A percentile compares a stretch with the other conserved stretches of the same genome.
Evolutionary conservation across 2,888 invertebrate genomes (phyloP).

Genomic region (Drosophila yooni): DNA sequence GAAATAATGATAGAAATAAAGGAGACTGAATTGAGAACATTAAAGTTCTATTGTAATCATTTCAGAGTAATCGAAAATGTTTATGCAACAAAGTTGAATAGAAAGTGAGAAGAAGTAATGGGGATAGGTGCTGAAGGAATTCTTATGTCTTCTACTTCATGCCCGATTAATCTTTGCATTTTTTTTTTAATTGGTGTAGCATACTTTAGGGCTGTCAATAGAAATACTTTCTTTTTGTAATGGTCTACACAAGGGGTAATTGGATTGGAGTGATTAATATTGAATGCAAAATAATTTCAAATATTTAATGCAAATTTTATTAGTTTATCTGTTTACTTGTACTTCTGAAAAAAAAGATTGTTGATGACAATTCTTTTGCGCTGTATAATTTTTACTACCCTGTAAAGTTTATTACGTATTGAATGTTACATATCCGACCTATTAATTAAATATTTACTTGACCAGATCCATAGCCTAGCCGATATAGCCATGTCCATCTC

Average conservation of each 20-base stretch:
- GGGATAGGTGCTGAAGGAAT: rapidly evolving
- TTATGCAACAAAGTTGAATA: background rate
- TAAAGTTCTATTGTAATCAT: background rate
- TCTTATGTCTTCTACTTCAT: background rate
- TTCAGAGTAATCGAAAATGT: background rate
- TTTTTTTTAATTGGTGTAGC: background rate
- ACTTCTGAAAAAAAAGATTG: background rate
- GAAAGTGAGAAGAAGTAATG: background rate
- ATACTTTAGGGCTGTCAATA: constrained; percentile 9
- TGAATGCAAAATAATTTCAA: background rate
- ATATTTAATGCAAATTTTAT: background rate
- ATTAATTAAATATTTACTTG: background rate
- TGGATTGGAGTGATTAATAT: background rate
- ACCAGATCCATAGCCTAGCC: background rate
- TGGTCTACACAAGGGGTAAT: background rate
- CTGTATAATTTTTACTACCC: background rate
- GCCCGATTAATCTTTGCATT: background rate
- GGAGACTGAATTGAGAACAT: background rate
- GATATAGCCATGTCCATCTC: background rate
- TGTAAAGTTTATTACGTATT: background rate
- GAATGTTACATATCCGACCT: background rate
- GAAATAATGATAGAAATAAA: background rate
- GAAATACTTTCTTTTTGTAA: background rate
- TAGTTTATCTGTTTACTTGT: background rate
- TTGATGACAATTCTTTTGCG: background rate